Evolutionary conservation across 2,113 vertebrate genomes (phyloP).

Genomic region (Cavia aperea): DNA sequence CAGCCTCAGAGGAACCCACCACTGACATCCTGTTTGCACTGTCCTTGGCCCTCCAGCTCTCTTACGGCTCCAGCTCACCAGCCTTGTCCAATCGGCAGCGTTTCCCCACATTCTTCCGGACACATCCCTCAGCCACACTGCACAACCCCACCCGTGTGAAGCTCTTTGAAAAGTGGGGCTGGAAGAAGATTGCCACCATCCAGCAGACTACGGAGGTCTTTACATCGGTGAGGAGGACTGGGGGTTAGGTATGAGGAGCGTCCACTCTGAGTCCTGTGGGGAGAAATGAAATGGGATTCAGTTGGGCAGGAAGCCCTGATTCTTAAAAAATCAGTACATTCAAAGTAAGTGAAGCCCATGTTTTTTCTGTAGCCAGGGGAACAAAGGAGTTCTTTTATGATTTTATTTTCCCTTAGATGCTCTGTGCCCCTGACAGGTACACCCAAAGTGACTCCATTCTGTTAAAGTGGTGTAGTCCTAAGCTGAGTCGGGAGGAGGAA

Average conservation of each 20-base stretch:
- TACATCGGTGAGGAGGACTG: constrained; percentile 84
- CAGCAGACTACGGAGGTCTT: constrained; percentile 97
- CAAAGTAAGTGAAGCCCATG: background rate
- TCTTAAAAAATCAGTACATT: background rate
- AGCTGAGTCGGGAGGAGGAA: background rate
- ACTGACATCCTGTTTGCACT: background rate
- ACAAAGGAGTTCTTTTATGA: background rate
- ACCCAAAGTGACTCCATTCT: constrained; percentile 1
- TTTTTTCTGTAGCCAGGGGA: constrained; percentile 28
- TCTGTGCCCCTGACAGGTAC: background rate
- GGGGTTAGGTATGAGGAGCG: background rate
- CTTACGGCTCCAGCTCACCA: constrained; percentile 93
- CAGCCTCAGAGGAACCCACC: background rate
- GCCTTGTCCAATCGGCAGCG: constrained; percentile 93
- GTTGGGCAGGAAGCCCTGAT: background rate
- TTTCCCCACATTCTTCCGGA: constrained; percentile 95
- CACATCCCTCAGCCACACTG: constrained; percentile 91
- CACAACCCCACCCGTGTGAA: constrained; percentile 94
- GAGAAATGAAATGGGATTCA: fast-evolving
- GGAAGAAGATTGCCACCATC: constrained; percentile 97
- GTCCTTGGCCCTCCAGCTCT: constrained; percentile 76
- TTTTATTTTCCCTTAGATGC: background rate
- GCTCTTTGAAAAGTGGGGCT: constrained; percentile 95
- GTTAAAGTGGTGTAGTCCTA: background rate
- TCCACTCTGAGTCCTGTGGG: fast-evolving